Percentiles rank a stretch among this genome's conserved stretches.
phyloP scores from a whole-genome alignment of 2,113 vertebrate genomes.

The Notothenia coriiceps region DNA sequence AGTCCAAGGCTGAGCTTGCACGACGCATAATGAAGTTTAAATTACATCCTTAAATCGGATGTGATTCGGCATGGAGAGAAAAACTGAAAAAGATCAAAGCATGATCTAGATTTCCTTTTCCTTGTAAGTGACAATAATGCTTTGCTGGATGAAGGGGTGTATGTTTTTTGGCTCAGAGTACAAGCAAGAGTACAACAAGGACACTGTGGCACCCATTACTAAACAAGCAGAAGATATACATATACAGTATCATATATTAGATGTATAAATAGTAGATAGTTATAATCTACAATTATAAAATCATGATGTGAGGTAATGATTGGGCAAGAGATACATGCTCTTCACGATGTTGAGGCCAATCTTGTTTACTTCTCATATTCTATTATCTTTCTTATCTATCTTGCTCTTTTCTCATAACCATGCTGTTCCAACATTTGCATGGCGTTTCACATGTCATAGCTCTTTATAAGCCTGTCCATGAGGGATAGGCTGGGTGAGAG shows the following conservation, averaged over 20 bases:
- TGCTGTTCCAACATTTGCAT: conserved; percentile 54
- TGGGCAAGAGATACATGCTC: background rate
- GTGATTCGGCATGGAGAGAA: conserved; percentile 71
- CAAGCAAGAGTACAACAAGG: conserved; percentile 45
- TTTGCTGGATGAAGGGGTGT: conserved; percentile 38
- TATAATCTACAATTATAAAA: conserved; percentile 35
- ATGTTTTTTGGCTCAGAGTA: conserved; percentile 38
- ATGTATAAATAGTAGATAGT: background rate
- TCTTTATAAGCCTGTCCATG: conserved; percentile 61
- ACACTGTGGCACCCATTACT: background rate
- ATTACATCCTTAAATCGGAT: conserved; percentile 76
- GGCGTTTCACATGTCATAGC: conserved; percentile 68
- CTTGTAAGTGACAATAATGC: conserved; percentile 67
- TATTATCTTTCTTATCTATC: conserved; percentile 19
- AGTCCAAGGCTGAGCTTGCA: conserved; percentile 70
- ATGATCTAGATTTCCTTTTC: conserved; percentile 73
- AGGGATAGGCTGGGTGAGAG: conserved; percentile 56
- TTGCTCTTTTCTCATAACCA: conserved; percentile 31
- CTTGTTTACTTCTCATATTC: conserved; percentile 38
- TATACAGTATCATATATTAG: background rate
- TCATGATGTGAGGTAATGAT: background rate
- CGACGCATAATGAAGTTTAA: conserved; percentile 78
- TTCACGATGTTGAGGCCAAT: conserved; percentile 49
- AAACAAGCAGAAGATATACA: background rate
- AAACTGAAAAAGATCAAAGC: conserved; percentile 78